Base-by-base conservation (phyloP, 1,140 invertebrate species). In the Monochamus saltuarius region DNA sequence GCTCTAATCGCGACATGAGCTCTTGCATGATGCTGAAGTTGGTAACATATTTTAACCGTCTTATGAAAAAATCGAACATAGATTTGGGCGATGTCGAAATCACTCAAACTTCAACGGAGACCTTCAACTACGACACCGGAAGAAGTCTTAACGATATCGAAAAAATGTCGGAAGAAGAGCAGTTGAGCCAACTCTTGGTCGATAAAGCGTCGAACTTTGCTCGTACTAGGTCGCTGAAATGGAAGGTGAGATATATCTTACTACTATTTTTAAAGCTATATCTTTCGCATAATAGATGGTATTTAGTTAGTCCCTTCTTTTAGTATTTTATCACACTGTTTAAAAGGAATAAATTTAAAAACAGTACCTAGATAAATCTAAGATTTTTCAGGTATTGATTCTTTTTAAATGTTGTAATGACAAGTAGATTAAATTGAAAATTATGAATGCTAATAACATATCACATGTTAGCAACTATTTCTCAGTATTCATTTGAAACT, bases 11-110 rank as follows among this genome's bases (percentile, higher is more conserved):
- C 42, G 89, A 91, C 62, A 83, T 88, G 9, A 88, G 86, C 29
- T 87, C 89, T 13, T 92, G 90, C 69, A 85, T 89, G 61, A 89
- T 90, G 80, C 77, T 90, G 3, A 91, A 91, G 75, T 73, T 90
- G 57, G 85, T 91, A 3, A 87, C 86, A 1, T 91, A 91, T 69
- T 89, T 91, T 79, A 90, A 92, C 75, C 81, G 85, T 49, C 81
- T 92, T 67, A 77, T 91, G 71, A 89, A 90, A 73, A 92, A 90
- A 58, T 86, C 88, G 0, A 84, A 85, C 45, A 82, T 91, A 64
- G 87, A 89, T 68, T 84, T 85, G 19, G 89, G 90, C 22, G 87
- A 88, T 62, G 79, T 91, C 42, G 86, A 90, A 73, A 88, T 92
- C 46, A 85, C 86, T 7, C 87, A 90, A 73, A 72, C 69, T 11